Evolutionary conservation across 2,113 vertebrate genomes (phyloP), one percentile per base, ranked within the genome.

Genomic region (Pomatorhinus ruficollis): DNA sequence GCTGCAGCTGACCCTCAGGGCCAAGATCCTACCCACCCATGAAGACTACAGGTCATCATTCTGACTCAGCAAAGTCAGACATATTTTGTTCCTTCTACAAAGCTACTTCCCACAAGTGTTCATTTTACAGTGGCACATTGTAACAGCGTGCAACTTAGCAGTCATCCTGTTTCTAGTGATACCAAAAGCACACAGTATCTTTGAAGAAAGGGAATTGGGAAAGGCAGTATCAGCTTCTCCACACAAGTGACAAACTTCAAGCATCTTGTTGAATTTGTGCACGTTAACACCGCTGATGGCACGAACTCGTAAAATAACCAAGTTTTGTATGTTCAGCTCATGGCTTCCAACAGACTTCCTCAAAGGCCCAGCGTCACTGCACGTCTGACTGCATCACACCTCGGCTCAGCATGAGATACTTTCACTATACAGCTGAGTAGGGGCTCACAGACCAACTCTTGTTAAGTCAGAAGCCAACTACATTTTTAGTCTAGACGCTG

Each of bases 361-460:
- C 16, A 54, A 77, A 85, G 35, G 15, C 44, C 11, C 35, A 60
- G 3, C 1, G 2, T 18, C 74, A 66, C 8, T 77, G 22, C 59
- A 37, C 0, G 0, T 28, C 45, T 83, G 54, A 77, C 28, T 39
- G 11, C 7, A 70, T 10, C 1, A 1, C 7, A 42, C n/a, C 40
- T 83, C 4, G 2, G n/a, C 28, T 86, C 76, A 83, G 31, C 10
- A 2, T 0, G 1, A 57, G 5, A 42, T 75, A 71, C 74, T 66
- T 54, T 64, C 35, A 42, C 16, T 25, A 16, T 5, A 53, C 20
- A 89, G 52, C 6, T 37, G 33, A 65, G 13, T 1, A 89, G 30
- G 2, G 17, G 20, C 27, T 72, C 78, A 68, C 25, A 59, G 35
- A 59, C 6, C 13, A 69, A 28, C 5, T 27, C n/a, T 23, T 68